Conservation (phyloP, 2,888 invertebrate species). For the Dorcus parallelipipedus region DNA sequence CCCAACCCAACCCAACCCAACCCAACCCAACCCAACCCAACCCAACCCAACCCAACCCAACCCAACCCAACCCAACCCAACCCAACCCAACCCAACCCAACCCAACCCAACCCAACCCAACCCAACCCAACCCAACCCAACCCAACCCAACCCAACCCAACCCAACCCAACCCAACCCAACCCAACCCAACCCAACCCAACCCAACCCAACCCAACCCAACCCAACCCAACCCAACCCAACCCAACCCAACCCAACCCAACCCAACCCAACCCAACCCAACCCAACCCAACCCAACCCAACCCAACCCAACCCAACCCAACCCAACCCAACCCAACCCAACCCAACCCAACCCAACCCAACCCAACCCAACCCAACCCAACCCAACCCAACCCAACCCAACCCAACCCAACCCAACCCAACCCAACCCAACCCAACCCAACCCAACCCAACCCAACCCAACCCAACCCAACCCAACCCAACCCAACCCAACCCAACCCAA, state of each 20-base stretch:
- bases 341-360: conserved; percentile 13
- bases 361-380: conserved; percentile 6
- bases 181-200: conserved; percentile 13
- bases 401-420: conserved; percentile 13
- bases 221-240: conserved; percentile 14
- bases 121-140: background rate
- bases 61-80: conserved; percentile 5
- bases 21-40: conserved; percentile 14
- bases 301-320: conserved; percentile 14
- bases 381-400: background rate
- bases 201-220: conserved; percentile 6
- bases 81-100: conserved; percentile 12
- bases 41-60: conserved; percentile 14
- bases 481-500: conserved; percentile 15
- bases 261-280: conserved; percentile 16
- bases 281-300: conserved; percentile 14
- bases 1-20: conserved; percentile 21
- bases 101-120: conserved; percentile 12
- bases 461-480: conserved; percentile 16
- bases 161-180: conserved; percentile 8
- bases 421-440: conserved; percentile 16
- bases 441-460: conserved; percentile 18
- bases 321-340: conserved; percentile 13
- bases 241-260: conserved; percentile 5
- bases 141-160: background rate